phyloP scores from a whole-genome alignment of 2,113 vertebrate genomes.

The Abramis brama region DNA sequence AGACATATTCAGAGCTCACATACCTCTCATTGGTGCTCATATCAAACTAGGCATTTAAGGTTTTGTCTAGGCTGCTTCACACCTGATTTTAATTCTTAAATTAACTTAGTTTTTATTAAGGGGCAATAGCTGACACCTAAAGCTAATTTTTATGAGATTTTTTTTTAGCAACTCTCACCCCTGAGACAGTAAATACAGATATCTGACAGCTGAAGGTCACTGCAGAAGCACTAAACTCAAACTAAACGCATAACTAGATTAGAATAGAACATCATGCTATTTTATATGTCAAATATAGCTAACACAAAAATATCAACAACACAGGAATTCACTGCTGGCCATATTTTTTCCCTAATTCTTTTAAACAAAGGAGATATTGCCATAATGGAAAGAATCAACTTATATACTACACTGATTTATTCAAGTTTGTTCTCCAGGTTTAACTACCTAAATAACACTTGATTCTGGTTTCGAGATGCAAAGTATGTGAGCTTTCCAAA shows the following conservation, averaged over 20 bases:
- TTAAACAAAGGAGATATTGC: no score
- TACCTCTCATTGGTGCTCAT: not conserved
- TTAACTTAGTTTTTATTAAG: no score
- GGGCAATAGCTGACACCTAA: not conserved
- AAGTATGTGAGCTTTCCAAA: not conserved
- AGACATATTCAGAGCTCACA: not conserved
- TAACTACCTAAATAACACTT: not conserved
- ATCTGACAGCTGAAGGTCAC: not conserved
- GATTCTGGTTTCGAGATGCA: not conserved
- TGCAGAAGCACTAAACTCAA: not conserved
- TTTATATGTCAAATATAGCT: not conserved
- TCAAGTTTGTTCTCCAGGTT: not conserved
- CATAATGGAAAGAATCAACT: not conserved
- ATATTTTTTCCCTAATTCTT: not conserved
- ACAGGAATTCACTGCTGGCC: not conserved
- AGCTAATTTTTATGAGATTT: not conserved
- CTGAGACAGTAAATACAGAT: not conserved
- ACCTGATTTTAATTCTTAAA: not conserved
- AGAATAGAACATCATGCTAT: not conserved
- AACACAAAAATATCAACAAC: not conserved
- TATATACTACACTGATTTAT: no score
- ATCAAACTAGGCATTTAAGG: not conserved
- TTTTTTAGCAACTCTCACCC: no score
- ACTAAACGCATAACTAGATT: not conserved
- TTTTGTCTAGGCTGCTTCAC: not conserved